These are phyloP conservation scores for Cerastis leucographa DNA, from an alignment of 2,888 invertebrate species.

Conservation along the genomic window DNA sequence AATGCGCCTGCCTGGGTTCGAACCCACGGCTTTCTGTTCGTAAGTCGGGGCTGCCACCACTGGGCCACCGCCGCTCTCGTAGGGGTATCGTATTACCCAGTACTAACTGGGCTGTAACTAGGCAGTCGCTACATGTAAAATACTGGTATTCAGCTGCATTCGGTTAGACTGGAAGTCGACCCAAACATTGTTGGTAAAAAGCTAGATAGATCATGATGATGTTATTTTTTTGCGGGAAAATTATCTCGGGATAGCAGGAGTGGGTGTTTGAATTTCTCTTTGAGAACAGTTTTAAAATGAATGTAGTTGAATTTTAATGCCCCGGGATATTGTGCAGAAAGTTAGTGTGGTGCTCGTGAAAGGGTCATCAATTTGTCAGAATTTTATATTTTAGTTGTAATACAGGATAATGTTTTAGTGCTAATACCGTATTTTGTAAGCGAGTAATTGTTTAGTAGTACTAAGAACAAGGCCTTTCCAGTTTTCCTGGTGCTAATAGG, in stretches of 20 bases:
- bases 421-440: background rate
- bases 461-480: background rate
- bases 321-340: conserved; percentile 44
- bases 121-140: too few relatives aligned
- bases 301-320: conserved; percentile 53
- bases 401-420: background rate
- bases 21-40: too few relatives aligned
- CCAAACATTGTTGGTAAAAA: too few relatives aligned
- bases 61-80: too few relatives aligned
- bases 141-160: too few relatives aligned
- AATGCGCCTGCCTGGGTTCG: too few relatives aligned
- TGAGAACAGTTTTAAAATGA: conserved; percentile 39
- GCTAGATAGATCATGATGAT: background rate
- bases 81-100: too few relatives aligned
- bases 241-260: conserved; percentile 14
- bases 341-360: conserved; percentile 19
- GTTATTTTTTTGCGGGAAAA: conserved; percentile 36
- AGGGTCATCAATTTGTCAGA: conserved; percentile 44
- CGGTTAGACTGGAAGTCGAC: too few relatives aligned
- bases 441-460: background rate
- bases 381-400: conserved; percentile 3
- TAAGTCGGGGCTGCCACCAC: too few relatives aligned
- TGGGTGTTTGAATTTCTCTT: conserved; percentile 36
- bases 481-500: too few relatives aligned
- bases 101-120: too few relatives aligned